Evolutionary conservation across 2,113 vertebrate genomes (phyloP).

Genomic region (Lampris megalopsis): DNA sequence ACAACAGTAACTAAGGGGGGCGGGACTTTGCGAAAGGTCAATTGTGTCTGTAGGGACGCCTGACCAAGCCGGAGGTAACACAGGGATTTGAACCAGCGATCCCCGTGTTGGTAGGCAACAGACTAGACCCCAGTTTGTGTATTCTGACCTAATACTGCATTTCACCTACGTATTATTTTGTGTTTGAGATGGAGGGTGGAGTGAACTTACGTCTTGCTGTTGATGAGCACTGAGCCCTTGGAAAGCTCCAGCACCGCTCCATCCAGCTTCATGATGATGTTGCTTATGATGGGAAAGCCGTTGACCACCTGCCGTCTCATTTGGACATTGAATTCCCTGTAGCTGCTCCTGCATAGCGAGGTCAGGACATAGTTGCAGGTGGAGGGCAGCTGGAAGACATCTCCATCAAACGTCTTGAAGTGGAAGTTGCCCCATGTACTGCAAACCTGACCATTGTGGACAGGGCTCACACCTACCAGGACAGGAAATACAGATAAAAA

Average conservation of each 20-base stretch:
- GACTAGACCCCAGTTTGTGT: too few species aligned
- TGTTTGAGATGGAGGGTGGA: neutral
- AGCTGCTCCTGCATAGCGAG: constrained; percentile 81
- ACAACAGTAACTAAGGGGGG: too few species aligned
- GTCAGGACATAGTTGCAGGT: constrained; percentile 88
- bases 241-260: constrained; percentile 83
- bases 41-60: too few species aligned
- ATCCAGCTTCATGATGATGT: constrained; percentile 84
- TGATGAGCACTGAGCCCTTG: constrained; percentile 61
- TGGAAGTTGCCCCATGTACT: constrained; percentile 93
- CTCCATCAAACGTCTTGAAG: constrained; percentile 91
- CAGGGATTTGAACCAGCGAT: too few species aligned
- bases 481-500: neutral
- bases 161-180: too few species aligned
- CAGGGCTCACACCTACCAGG: constrained; percentile 75
- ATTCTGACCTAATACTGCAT: too few species aligned
- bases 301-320: constrained; percentile 72
- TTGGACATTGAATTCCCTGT: constrained; percentile 90
- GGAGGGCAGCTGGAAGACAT: constrained; percentile 87
- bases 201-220: constrained; percentile 79
- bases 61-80: too few species aligned
- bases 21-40: too few species aligned
- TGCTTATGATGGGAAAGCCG: constrained; percentile 64
- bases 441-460: constrained; percentile 86
- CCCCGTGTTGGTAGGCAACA: too few species aligned